Evolutionary conservation across 2,888 invertebrate genomes (phyloP).

Genomic region (Allacma fusca): DNA sequence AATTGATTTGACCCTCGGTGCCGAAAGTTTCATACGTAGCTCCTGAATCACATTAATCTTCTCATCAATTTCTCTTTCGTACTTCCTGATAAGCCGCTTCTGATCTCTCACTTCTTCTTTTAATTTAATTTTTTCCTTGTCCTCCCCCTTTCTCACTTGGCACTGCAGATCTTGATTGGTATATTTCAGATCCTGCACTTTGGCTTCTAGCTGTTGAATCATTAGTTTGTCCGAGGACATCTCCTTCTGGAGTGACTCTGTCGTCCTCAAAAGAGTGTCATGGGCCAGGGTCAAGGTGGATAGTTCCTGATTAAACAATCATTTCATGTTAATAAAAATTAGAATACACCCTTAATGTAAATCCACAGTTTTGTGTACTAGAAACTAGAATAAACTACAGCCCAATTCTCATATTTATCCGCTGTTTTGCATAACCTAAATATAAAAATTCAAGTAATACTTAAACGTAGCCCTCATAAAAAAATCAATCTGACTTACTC

Average conservation of each 20-base stretch:
- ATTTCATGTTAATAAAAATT: no score
- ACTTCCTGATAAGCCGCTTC: neutral
- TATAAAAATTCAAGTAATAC: no score
- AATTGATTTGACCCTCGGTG: neutral
- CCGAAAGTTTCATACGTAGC: neutral
- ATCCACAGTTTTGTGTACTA: no score
- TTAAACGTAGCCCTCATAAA: no score
- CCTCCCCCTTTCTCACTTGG: neutral
- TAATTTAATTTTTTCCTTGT: constrained; percentile 1
- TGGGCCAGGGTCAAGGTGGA: neutral
- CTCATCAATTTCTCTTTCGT: constrained; percentile 29
- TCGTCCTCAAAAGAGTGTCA: neutral
- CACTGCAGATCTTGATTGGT: constrained; percentile 15
- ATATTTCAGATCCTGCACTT: neutral
- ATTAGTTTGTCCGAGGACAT: neutral
- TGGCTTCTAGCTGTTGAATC: constrained; percentile 29
- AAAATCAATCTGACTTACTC: neutral
- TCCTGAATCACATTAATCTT: constrained; percentile 16
- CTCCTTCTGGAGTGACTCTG: constrained; percentile 2
- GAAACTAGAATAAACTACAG: no score
- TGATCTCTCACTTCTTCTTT: constrained; percentile 32
- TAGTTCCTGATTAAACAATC: no score
- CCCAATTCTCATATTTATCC: no score
- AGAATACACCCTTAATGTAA: no score
- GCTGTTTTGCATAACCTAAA: no score